Conservation (phyloP, 2,113 vertebrate species). For the Loxodonta africana region DNA sequence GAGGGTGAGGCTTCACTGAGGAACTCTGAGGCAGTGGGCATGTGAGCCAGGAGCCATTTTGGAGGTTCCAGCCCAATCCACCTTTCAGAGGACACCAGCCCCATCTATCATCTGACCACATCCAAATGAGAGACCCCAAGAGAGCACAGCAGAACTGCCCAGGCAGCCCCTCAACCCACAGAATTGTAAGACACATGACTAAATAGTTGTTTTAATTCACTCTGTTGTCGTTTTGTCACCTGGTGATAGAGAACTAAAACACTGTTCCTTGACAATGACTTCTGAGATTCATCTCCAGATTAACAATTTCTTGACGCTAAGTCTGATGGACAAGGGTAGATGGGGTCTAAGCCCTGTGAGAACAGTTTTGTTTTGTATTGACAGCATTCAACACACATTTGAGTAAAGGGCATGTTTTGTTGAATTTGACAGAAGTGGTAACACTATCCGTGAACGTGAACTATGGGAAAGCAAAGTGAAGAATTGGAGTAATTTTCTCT, state of each 20-base stretch:
- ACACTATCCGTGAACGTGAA: not conserved
- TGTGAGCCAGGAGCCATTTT: not conserved
- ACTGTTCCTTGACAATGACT: not conserved
- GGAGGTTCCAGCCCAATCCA: accelerated
- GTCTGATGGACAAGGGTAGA: not conserved
- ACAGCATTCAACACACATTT: not conserved
- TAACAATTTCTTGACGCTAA: not conserved
- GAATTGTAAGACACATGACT: not conserved
- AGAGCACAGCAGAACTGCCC: not conserved
- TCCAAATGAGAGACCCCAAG: not conserved
- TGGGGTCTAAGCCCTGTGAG: accelerated
- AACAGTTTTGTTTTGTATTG: not conserved
- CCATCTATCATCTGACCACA: not conserved
- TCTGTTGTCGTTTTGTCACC: not conserved
- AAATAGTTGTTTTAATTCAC: not conserved
- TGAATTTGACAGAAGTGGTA: not conserved
- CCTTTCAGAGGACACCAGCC: not conserved
- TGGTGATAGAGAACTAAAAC: not conserved
- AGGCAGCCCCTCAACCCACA: not conserved
- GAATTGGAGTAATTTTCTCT: not conserved
- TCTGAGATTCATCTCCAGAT: not conserved
- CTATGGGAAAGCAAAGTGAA: not conserved
- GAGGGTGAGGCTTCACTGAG: not conserved
- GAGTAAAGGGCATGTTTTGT: not conserved
- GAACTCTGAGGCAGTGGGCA: not conserved